Percentiles rank a stretch among this genome's conserved stretches.
These are phyloP conservation scores for Cossypha dichroa DNA, from an alignment of 2,797 vertebrate species.

Conservation along the genomic window DNA sequence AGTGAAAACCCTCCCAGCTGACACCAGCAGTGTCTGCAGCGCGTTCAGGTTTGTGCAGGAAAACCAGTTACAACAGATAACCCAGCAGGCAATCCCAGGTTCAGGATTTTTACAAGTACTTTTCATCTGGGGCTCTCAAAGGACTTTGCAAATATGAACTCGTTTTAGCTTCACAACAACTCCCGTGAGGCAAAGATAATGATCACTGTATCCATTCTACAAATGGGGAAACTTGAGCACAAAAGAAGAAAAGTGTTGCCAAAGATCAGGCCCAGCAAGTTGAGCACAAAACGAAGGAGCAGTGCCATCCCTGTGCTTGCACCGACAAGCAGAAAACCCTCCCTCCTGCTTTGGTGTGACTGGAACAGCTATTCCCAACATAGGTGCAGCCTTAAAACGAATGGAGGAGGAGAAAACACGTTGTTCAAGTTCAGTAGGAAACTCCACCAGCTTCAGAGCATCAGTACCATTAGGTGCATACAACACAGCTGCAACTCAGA, in stretches of 20 bases:
- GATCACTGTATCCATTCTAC: constrained; percentile 30
- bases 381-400: background rate
- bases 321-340: constrained; percentile 38
- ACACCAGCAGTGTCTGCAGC: background rate
- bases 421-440: background rate
- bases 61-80: constrained; percentile 68
- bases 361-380: background rate
- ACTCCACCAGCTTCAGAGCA: background rate
- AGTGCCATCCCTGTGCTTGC: constrained; percentile 17
- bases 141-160: constrained; percentile 48
- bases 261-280: constrained; percentile 25
- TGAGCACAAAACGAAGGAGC: background rate
- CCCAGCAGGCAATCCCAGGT: constrained; percentile 40
- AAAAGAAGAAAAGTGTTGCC: constrained; percentile 23
- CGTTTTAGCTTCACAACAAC: constrained; percentile 39
- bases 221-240: constrained; percentile 15
- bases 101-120: constrained; percentile 44
- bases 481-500: background rate
- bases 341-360: background rate
- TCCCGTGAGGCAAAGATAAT: constrained; percentile 55
- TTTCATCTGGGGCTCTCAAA: constrained; percentile 48
- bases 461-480: background rate
- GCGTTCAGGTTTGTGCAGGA: constrained; percentile 51
- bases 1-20: background rate
- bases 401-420: background rate